Evolutionary conservation across 2,888 invertebrate species (phyloP).

Genomic region (Xanthostigma xanthostigma): DNA sequence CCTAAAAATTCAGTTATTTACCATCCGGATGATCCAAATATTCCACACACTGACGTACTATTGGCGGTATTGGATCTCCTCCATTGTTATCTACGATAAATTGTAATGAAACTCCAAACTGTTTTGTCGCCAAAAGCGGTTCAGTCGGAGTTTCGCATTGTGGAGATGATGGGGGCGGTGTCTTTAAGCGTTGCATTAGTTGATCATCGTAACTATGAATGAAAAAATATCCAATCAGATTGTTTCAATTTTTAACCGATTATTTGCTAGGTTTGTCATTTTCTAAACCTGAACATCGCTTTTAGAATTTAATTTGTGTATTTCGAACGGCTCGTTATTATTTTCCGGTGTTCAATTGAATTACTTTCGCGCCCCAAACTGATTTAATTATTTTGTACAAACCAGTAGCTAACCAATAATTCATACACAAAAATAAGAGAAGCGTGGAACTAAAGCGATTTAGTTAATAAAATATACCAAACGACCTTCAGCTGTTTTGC

Average conservation of each 20-base stretch:
- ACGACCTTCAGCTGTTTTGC: too few relatives aligned
- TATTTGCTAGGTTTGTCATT: not conserved
- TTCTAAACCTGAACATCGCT: too few relatives aligned
- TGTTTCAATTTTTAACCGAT: not conserved
- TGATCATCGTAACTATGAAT: conserved; percentile 58
- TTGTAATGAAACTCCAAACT: conserved; percentile 88
- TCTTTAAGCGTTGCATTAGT: conserved; percentile 32
- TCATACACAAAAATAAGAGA: too few relatives aligned
- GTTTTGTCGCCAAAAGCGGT: conserved; percentile 52
- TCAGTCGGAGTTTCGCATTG: conserved; percentile 21
- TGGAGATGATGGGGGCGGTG: conserved; percentile 21
- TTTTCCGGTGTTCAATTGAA: too few relatives aligned
- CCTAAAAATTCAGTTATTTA: conserved; percentile 23
- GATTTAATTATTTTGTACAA: too few relatives aligned
- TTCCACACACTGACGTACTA: conserved; percentile 81
- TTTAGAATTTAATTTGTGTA: too few relatives aligned
- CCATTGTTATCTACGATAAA: conserved; percentile 81
- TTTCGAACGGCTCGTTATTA: too few relatives aligned
- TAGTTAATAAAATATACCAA: too few relatives aligned
- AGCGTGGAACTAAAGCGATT: too few relatives aligned
- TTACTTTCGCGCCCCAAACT: too few relatives aligned
- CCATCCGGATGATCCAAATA: conserved; percentile 81
- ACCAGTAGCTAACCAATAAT: too few relatives aligned
- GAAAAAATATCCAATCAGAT: not conserved
- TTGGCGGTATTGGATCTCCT: conserved; percentile 76